These are phyloP conservation scores for Agrochola lychnidis DNA, from an alignment of 2,888 invertebrate genomes.

Conservation along the genomic window DNA sequence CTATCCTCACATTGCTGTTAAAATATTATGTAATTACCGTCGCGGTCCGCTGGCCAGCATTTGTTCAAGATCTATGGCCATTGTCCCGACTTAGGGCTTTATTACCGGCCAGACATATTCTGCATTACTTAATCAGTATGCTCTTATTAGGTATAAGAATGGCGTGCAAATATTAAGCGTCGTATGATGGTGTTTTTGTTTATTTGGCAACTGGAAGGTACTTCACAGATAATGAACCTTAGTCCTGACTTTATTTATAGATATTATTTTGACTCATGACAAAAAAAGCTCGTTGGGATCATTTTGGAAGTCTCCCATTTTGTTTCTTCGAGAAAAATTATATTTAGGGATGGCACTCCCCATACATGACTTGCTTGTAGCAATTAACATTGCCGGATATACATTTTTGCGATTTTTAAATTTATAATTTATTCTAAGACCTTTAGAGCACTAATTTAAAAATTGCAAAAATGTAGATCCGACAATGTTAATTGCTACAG, in stretches of 20 bases:
- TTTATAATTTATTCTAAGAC: too few species aligned
- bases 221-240: not conserved
- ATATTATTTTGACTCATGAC: not conserved
- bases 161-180: constrained; percentile 15
- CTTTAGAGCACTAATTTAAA: too few species aligned
- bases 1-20: constrained; percentile 68
- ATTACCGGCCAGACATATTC: constrained; percentile 63
- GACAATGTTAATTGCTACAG: too few species aligned
- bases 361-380: too few species aligned
- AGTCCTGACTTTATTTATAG: not conserved
- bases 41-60: constrained; percentile 47
- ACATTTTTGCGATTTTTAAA: too few species aligned
- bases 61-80: constrained; percentile 60
- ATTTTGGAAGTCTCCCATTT: not conserved
- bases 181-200: constrained; percentile 5
- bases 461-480: too few species aligned
- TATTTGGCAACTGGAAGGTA: not conserved
- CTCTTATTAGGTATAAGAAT: constrained; percentile 44
- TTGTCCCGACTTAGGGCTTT: constrained; percentile 64
- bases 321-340: not conserved
- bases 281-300: not conserved
- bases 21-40: constrained; percentile 80
- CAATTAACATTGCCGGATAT: too few species aligned
- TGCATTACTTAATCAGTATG: constrained; percentile 48
- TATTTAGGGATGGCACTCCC: too few species aligned